These are phyloP conservation scores for Hylaea fasciaria DNA, from an alignment of 2,888 invertebrate species.

Conservation along the genomic window DNA sequence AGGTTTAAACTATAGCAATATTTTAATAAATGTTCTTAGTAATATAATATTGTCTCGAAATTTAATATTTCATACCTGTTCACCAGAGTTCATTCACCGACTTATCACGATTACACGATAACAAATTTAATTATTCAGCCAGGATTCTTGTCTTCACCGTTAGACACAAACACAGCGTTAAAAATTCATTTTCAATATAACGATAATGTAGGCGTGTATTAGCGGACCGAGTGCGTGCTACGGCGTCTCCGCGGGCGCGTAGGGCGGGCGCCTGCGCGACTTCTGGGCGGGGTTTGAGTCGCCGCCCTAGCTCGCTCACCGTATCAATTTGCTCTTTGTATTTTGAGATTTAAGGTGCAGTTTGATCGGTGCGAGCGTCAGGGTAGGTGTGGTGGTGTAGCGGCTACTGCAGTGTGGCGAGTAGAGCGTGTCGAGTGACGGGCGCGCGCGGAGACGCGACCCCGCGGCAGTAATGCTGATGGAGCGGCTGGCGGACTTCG, in stretches of 20 bases:
- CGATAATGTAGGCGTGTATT: conserved; percentile 83
- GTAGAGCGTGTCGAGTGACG: conserved; percentile 72
- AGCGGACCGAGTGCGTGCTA: conserved; percentile 55
- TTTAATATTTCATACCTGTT: neutral
- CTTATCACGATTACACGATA: conserved; percentile 31
- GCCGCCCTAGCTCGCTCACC: conserved; percentile 56
- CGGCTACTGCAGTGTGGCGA: conserved; percentile 67
- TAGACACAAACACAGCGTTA: conserved; percentile 67
- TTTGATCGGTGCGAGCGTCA: conserved; percentile 3
- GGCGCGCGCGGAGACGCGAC: conserved; percentile 73
- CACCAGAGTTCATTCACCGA: conserved; percentile 7
- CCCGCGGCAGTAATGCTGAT: conserved; percentile 86
- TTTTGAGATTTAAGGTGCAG: conserved; percentile 28
- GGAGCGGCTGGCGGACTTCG: conserved; percentile 96
- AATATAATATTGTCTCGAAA: conserved; percentile 4
- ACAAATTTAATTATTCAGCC: conserved; percentile 32
- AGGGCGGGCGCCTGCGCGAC: conserved; percentile 76
- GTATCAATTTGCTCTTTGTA: conserved; percentile 30
- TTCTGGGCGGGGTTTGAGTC: conserved; percentile 66
- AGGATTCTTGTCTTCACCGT: conserved; percentile 46
- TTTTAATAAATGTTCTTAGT: conserved; percentile 15
- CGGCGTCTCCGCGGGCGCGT: conserved; percentile 48
- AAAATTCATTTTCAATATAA: conserved; percentile 79
- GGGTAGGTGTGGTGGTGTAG: conserved; percentile 50
- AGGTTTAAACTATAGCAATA: conserved; percentile 16